Base-by-base conservation (phyloP, 1,140 invertebrate genomes). In the Kradibia gibbosae region DNA sequence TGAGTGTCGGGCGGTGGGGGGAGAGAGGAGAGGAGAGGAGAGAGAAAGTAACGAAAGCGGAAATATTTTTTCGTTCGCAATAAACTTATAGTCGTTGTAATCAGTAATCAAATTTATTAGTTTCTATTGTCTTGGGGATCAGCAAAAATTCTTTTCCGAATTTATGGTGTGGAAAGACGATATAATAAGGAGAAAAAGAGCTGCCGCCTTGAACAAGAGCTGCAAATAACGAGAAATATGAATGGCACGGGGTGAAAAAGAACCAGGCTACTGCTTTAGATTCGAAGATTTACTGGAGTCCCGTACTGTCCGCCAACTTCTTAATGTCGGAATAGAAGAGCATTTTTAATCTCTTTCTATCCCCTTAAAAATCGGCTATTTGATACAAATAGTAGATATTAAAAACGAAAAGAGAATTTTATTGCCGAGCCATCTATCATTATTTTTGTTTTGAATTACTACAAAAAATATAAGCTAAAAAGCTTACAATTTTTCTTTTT, bases 51-150 rank as follows among this genome's bases (percentile, higher is more conserved):
- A 73, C 20, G 11, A 28, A 10, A 36, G 22, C 42, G 28, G 71
- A 77, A 82, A 82, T 62, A 82, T 25, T 60, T 25, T 50, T 48
- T 53, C 22, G 13, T 57, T 20, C 70, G 55, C 39, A 25, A 2
- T 34, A 25, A n/a, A 34, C n/a, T 25, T 22, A 22, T 17, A 17
- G 86, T 85, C 85, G 84, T 83, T 83, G 87, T 91, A 91, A 91
- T 91, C 90, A 90, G 89, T 90, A 91, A 91, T 91, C 89, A 91
- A 91, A 91, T 91, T 91, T 91, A 91, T 91, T 91, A 90, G 90
- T 90, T 91, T 91, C 90, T 91, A 91, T 91, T 91, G 90, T 91
- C 90, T 91, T 89, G 87, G 88, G 87, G 86, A 86, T 87, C 86
- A 84, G 85, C 78, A 86, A 90, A 90, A 82, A 91, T 91, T 91